Evolutionary conservation across 2,888 invertebrate species (phyloP), one percentile per base, ranked within the genome.

Genomic region (Orthonevra nobilis): DNA sequence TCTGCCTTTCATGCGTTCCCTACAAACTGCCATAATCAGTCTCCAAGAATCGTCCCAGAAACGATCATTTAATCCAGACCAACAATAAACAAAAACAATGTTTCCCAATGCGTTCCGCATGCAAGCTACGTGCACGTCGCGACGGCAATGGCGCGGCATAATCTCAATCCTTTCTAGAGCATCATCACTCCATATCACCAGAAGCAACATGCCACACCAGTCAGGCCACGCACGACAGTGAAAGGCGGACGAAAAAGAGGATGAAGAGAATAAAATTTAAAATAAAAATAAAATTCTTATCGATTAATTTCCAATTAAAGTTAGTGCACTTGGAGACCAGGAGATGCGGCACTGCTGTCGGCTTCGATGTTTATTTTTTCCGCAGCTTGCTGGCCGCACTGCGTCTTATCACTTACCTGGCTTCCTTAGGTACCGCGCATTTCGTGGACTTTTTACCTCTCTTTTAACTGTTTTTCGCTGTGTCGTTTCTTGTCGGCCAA

Each of bases 231-330:
- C n/a, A n/a, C n/a, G n/a, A n/a, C n/a, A n/a, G n/a, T n/a, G n/a
- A n/a, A n/a, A n/a, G n/a, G n/a, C n/a, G n/a, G n/a, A n/a, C n/a
- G n/a, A n/a, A n/a, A n/a, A 44, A 23, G 20, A 44, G 38, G 32
- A 15, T 34, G 36, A 15, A 48, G 17, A 36, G 23, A 12, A 12
- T 9, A 34, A 17, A 30, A 46, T 4, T 23, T n/a, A n/a, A n/a
- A n/a, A n/a, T n/a, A 69, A 34, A 58, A 30, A 40, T 10, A 54
- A 58, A 58, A 50, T n/a, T 66, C 50, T 64, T 79, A 79, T 79
- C 79, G 79, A 79, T 79, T 79, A 79, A 79, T 79, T 79, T 79
- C 79, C 79, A 79, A 79, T 79, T 79, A 61, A 73, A 79, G 79
- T 68, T 68, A 46, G 42, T 68, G 73, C 73, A 68, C 73, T 79